A percentile compares a stretch with the other conserved stretches of the same genome.
Conservation (phyloP, 2,888 invertebrate species). For the Galerucella calmariensis region DNA sequence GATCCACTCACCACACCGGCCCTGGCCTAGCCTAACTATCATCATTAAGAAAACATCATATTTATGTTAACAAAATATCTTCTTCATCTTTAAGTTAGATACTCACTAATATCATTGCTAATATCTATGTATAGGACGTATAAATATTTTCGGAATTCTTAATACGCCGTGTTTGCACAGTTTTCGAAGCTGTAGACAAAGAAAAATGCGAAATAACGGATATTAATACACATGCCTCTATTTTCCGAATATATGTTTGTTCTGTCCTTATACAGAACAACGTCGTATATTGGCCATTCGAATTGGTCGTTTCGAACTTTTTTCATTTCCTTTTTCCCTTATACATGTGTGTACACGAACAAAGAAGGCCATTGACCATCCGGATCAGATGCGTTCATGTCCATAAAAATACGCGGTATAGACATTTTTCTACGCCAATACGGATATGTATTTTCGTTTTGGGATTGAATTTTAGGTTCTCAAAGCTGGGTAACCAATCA, state of each 20-base stretch:
- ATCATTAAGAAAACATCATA: background rate
- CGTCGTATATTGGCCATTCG: conserved; percentile 27
- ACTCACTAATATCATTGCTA: background rate
- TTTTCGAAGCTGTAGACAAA: conserved; percentile 13
- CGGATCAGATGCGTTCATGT: background rate
- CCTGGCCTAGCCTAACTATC: too few relatives aligned
- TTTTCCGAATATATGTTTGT: conserved; percentile 28
- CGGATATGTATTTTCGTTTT: too few relatives aligned
- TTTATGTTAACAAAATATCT: background rate
- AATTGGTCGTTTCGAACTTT: conserved; percentile 12
- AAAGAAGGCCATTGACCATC: conserved; percentile 1
- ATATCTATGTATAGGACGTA: background rate
- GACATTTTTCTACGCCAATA: background rate
- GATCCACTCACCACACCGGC: too few relatives aligned
- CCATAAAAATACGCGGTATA: background rate
- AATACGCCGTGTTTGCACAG: conserved; percentile 17
- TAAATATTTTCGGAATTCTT: conserved; percentile 4
- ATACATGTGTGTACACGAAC: conserved; percentile 5
- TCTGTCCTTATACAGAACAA: conserved; percentile 21
- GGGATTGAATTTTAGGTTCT: too few relatives aligned
- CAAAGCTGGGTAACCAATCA: too few relatives aligned
- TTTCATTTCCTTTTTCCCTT: conserved; percentile 25
- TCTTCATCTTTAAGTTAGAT: background rate
- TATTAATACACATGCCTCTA: conserved; percentile 28
- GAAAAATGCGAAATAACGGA: conserved; percentile 19